Base-by-base conservation (phyloP, 2,113 vertebrate species). In the Barbus barbus region DNA sequence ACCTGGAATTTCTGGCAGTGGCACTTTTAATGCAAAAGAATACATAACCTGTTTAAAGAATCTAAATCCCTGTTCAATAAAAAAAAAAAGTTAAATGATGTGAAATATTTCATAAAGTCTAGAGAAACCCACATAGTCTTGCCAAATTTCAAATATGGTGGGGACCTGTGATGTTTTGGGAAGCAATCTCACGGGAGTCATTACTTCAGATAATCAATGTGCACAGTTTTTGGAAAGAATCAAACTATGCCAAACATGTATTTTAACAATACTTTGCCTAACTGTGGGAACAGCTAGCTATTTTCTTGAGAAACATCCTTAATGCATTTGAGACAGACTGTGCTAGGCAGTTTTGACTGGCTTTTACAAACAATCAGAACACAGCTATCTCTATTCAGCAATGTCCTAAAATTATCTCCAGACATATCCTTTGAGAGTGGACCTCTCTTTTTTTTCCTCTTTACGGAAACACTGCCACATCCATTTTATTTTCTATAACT, bases 281-380 rank as follows among this genome's bases (percentile, higher is more conserved):
- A 67, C 31, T 60, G 73, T 81, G 63, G 71, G 60, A 87, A 80
- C 16, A 22, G 24, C 65, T 46, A 14, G 69, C 60, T 79, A 69
- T 31, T 61, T 71, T 18, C 83, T 61, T 82, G 65, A 87, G 53
- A 84, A 83, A 86, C 48, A 9, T 46, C 4, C 24, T 31, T 81
- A 67, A 60, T 24, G 69, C 58, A 81, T 51, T 4, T 44, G 60
- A 75, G 51, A 41, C 31, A 60, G 48, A 81, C 60, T 48, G 26
- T 38, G 56, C 60, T 61, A 77, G 77, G 12, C 26, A 51, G 78
- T 61, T 80, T 18, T 71, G 60, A 77, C 31, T 26, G 48, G 61
- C 31, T 73, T 71, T 14, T 38, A 75, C 73, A 77, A 75, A 51
- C 77, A 77, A 84, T 81, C 78, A 87, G 69, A 72, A 81, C 28